Percentiles rank a stretch among this genome's conserved stretches.
Evolutionary conservation across 2,113 vertebrate genomes (phyloP).

Genomic region (Brienomyrus longianalis): DNA sequence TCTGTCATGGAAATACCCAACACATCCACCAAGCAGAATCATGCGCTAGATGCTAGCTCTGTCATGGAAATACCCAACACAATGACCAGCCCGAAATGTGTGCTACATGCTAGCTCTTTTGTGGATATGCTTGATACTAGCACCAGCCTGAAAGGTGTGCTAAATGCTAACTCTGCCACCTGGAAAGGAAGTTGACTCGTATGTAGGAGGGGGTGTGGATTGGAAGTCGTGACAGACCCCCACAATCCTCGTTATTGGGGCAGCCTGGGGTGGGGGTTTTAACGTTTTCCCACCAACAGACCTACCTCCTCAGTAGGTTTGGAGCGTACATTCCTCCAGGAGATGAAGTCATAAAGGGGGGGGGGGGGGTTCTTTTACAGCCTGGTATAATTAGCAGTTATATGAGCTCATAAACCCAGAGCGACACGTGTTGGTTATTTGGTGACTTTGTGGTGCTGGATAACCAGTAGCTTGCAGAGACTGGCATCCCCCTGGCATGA

Average conservation of each 20-base stretch:
- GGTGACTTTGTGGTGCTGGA: neutral
- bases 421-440: neutral
- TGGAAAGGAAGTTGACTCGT: neutral
- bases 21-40: no score
- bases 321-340: neutral
- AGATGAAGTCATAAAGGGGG: neutral
- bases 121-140: no score
- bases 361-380: neutral
- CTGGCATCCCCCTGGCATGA: neutral
- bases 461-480: neutral
- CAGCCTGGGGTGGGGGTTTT: neutral
- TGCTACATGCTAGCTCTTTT: no score
- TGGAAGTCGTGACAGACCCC: neutral
- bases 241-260: neutral
- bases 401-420: neutral
- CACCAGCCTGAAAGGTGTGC: neutral
- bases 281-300: neutral
- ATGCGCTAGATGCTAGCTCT: neutral
- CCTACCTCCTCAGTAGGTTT: neutral
- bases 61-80: neutral
- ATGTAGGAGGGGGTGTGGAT: neutral
- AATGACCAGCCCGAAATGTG: neutral
- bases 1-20: neutral
- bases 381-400: neutral
- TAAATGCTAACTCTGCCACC: neutral